Evolutionary conservation across 1,140 invertebrate genomes (phyloP).

Genomic region (Metaphire vulgaris): DNA sequence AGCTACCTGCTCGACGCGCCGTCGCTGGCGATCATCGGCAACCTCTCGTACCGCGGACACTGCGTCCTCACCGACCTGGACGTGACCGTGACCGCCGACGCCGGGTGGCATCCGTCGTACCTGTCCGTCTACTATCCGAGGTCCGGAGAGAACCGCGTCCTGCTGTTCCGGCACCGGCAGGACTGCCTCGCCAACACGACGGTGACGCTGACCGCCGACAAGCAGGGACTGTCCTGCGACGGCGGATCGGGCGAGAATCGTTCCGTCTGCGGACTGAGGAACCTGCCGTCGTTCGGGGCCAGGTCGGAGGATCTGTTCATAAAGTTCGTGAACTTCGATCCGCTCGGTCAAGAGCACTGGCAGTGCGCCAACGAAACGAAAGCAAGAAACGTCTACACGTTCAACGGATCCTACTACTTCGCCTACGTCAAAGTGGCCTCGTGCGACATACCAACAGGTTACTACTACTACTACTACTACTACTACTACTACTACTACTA

Average conservation of each 20-base stretch:
- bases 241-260: slow-evolving; percentile 8
- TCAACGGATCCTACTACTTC: slow-evolving; percentile 29
- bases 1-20: slow-evolving; percentile 1
- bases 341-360: slow-evolving; percentile 14
- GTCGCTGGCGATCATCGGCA: slow-evolving; percentile 9
- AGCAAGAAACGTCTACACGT: slow-evolving; percentile 16
- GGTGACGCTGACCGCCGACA: slow-evolving; percentile 21
- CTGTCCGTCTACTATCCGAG: slow-evolving; percentile 16
- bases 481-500: slow-evolving; percentile 9
- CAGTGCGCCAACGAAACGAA: slow-evolving; percentile 7
- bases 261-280: slow-evolving; percentile 23
- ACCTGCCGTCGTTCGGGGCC: slow-evolving; percentile 16
- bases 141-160: slow-evolving; percentile 1
- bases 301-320: slow-evolving; percentile 13
- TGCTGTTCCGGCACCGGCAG: slow-evolving; percentile 7
- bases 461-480: not conserved
- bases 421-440: slow-evolving; percentile 25
- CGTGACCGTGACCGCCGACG: slow-evolving; percentile 10
- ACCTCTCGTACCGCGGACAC: slow-evolving; percentile 21
- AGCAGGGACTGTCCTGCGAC: slow-evolving; percentile 26
- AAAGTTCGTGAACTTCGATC: slow-evolving; percentile 26
- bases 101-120: slow-evolving; percentile 28
- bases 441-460: slow-evolving; percentile 18
- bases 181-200: slow-evolving; percentile 22
- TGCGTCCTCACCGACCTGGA: slow-evolving; percentile 28